phyloP scores from a whole-genome alignment of 2,888 invertebrate species.

The Epinotia nisella region DNA sequence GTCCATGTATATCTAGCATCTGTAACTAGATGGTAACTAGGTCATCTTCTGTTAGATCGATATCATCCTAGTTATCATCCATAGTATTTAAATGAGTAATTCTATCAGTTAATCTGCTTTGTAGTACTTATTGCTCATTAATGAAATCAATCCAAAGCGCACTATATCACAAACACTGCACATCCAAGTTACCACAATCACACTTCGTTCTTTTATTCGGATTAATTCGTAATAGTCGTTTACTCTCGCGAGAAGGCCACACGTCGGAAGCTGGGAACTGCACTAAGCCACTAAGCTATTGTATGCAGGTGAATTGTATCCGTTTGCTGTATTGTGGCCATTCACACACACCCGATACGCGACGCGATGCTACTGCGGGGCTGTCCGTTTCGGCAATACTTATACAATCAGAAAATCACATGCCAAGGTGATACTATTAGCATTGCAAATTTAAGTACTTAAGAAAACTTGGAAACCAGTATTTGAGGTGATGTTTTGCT shows the following conservation, averaged over 20 bases:
- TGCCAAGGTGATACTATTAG: conserved; percentile 70
- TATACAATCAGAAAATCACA: conserved; percentile 54
- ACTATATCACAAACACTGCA: conserved; percentile 33
- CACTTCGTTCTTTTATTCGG: conserved; percentile 27
- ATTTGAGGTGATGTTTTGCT: conserved; percentile 44
- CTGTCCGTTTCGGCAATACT: conserved; percentile 38
- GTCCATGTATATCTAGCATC: no score
- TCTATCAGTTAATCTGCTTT: background rate
- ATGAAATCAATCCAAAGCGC: background rate
- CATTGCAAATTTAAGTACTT: conserved; percentile 65
- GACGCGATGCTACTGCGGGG: conserved; percentile 36
- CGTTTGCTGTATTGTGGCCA: conserved; percentile 79
- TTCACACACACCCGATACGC: conserved; percentile 67
- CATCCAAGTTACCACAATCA: conserved; percentile 10
- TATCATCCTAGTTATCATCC: background rate
- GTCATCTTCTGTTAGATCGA: background rate
- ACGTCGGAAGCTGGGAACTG: conserved; percentile 80
- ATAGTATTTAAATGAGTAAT: background rate
- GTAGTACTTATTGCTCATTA: conserved; percentile 18
- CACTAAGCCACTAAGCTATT: conserved; percentile 82
- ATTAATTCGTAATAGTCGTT: conserved; percentile 48
- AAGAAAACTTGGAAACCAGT: conserved; percentile 51
- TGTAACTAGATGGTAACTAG: background rate
- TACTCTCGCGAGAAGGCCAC: conserved; percentile 67
- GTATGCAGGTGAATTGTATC: conserved; percentile 83